These are phyloP conservation scores for Bhutanitis thaidina DNA, from an alignment of 2,888 invertebrate species.

Conservation along the genomic window DNA sequence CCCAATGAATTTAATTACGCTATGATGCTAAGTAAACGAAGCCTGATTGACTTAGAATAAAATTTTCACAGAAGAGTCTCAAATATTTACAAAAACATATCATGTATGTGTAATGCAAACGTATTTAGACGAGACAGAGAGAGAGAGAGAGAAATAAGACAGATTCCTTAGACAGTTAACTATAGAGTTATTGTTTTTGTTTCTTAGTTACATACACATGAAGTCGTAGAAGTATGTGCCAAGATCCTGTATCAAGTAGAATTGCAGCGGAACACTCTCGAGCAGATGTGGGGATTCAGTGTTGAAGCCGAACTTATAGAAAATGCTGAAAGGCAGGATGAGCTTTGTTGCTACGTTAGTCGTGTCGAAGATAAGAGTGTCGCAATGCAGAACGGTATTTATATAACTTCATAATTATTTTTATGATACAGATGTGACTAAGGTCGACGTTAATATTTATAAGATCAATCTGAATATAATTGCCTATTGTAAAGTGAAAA, in stretches of 20 bases:
- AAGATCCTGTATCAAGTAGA: conserved; percentile 98
- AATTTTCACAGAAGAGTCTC: too few species aligned
- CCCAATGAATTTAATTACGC: conserved; percentile 27
- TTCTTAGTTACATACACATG: conserved; percentile 91
- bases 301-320: conserved; percentile 98
- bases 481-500: too few species aligned
- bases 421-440: background rate
- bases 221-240: conserved; percentile 97
- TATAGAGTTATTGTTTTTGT: background rate
- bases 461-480: too few species aligned
- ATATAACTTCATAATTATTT: background rate
- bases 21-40: conserved; percentile 8
- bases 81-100: too few species aligned
- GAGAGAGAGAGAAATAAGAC: too few species aligned
- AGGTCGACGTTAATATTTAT: background rate
- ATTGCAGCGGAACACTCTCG: conserved; percentile 91
- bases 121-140: too few species aligned
- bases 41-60: background rate
- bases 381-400: conserved; percentile 95
- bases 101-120: too few species aligned
- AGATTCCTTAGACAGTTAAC: too few species aligned
- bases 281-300: conserved; percentile 98
- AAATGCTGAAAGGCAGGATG: conserved; percentile 97
- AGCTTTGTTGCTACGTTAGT: conserved; percentile 97
- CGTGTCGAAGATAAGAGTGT: conserved; percentile 97